A percentile compares a stretch with the other conserved stretches of the same genome.
phyloP scores from a whole-genome alignment of 2,888 invertebrate genomes.

The Phengaris arion region DNA sequence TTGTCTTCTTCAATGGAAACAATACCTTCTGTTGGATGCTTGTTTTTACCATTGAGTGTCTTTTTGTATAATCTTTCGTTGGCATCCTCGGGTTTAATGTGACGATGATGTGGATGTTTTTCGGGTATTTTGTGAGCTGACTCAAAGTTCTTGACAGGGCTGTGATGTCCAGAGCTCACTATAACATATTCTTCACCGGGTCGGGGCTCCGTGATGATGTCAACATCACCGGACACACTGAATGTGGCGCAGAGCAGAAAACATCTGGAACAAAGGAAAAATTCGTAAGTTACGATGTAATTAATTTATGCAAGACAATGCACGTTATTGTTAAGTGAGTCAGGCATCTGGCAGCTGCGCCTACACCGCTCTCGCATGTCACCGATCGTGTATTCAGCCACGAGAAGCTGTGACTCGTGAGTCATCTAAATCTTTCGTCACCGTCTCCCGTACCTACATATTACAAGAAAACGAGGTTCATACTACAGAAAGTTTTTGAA shows the following conservation, averaged over 20 bases:
- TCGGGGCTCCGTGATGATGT: conserved; percentile 81
- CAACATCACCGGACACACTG: conserved; percentile 72
- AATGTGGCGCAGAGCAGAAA: conserved; percentile 70
- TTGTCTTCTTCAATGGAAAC: conserved; percentile 74
- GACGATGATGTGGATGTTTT: conserved; percentile 65
- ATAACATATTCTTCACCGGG: conserved; percentile 84
- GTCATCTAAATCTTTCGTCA: conserved; percentile 63
- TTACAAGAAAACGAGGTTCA: conserved; percentile 17
- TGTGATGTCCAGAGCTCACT: conserved; percentile 78
- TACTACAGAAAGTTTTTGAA: conserved; percentile 25
- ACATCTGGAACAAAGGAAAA: conserved; percentile 72
- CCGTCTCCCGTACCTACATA: conserved; percentile 49
- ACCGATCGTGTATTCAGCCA: conserved; percentile 44
- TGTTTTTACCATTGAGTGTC: conserved; percentile 59
- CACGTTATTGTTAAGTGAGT: conserved; percentile 49
- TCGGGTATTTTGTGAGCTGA: conserved; percentile 86
- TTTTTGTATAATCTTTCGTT: conserved; percentile 72
- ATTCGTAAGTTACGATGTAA: not conserved
- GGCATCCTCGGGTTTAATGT: conserved; percentile 61
- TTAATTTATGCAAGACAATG: conserved; percentile 24
- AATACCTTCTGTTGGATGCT: conserved; percentile 67
- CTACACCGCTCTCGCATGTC: conserved; percentile 41
- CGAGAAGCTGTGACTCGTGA: conserved; percentile 66
- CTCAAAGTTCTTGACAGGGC: conserved; percentile 79
- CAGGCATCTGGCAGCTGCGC: conserved; percentile 64